Base-by-base conservation (phyloP, 2,888 invertebrate species). In the Rotaria magnacalcarata region DNA sequence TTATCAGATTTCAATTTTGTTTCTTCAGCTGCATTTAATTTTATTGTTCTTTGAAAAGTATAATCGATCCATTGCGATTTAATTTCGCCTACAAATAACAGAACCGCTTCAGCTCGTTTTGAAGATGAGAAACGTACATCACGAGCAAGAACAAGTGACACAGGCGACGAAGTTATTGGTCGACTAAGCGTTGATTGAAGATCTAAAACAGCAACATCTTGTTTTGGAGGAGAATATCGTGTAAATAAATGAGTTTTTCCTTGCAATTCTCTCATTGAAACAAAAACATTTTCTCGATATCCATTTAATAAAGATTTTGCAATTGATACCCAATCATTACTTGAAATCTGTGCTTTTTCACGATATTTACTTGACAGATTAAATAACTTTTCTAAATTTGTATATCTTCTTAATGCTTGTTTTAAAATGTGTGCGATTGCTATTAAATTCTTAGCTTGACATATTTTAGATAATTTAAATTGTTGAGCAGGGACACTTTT, bases 241-340 rank as follows among this genome's bases (percentile, higher is more conserved):
- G 24, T 47, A 47, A 80, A 80, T 19, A 21, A 19, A 47, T 80
- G 80, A 24, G 47, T 80, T 47, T n/a, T 47, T 21, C 80, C 80
- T 80, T 80, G 80, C n/a, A 80, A 47, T 47, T 80, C 80, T 80
- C 47, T 80, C 80, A 80, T 80, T 21, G 47, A 80, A 47, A 80
- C 80, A 14, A 47, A 80, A 10, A 80, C 24, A 47, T 80, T 80
- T 16, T 80, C 80, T 21, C 11, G 3, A 80, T 80, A 80, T 10
- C 80, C 80, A 43, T 43, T 5, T 80, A 80, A n/a, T 14, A 80
- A 80, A 11, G 80, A 21, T 24, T 47, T 43, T 19, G 80, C 80
- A 47, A 80, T 80, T 0, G 14, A 80, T 47, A 24, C 24, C 80
- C 80, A 80, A n/a, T 47, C 6, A 80, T 24, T 8, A 47, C 11